Base-by-base conservation (phyloP, 2,888 invertebrate species). In the Zelleria hepariella region DNA sequence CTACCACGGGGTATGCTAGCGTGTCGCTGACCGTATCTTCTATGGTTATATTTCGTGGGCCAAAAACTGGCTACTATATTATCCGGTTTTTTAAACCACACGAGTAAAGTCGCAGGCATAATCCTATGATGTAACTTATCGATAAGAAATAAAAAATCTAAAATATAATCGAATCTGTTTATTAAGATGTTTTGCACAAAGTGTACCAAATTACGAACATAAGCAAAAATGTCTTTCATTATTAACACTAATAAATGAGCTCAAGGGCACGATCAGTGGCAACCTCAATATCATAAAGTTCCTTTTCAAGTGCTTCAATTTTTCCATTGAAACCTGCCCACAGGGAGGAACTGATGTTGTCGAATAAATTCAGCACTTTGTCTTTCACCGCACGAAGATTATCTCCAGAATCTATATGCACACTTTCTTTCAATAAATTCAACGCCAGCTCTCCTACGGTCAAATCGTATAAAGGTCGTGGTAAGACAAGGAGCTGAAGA, bases 401-500 rank as follows among this genome's bases (percentile, higher is more conserved):
- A n/a, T n/a, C n/a, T n/a, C n/a, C n/a, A n/a, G n/a, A n/a, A n/a
- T n/a, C n/a, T n/a, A n/a, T n/a, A n/a, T n/a, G n/a, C n/a, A 42
- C 32, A 42, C 15, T 42, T 15, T 42, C 32, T 3, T 42, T 42
- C 15, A 42, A 5, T 42, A 42, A 15, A 42, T 67, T 60, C 81
- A 82, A 82, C 47, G 81, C 61, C 10, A 66, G 61, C 48, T 74
- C 64, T 42, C 73, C 65, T 2, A 75, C 67, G n/a, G 75, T 71
- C n/a, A 82, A 64, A 49, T 73, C 70, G 52, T 69, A 61, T 25
- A 73, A 72, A 58, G 68, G 65, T 56, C 62, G 57, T 7, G 82
- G 81, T 32, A 80, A 62, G 56, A 72, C 67, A 54, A 82, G 57
- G 5, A 82, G 72, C 60, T 72, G 64, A 68, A 75, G 74, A 0